A percentile compares a stretch with the other conserved stretches of the same genome.
phyloP scores from a whole-genome alignment of 2,113 vertebrate genomes.

The Amblyopsis rosae region DNA sequence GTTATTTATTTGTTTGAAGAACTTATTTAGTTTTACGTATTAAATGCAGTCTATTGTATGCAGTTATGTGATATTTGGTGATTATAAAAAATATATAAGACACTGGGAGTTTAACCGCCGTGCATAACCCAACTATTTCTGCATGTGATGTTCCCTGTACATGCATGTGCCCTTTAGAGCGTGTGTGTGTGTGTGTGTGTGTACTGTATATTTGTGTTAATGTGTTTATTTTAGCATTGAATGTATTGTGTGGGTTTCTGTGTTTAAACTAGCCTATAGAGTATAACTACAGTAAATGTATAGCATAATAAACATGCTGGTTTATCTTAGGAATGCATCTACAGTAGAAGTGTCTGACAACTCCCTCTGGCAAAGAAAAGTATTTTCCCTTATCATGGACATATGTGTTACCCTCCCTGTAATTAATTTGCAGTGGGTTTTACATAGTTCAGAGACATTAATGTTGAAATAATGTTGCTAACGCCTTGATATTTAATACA shows the following conservation, averaged over 20 bases:
- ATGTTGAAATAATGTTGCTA: no score
- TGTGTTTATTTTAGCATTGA: conserved; percentile 1
- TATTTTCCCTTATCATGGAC: conserved; percentile 7
- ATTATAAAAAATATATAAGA: no score
- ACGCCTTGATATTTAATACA: no score
- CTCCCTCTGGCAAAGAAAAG: conserved; percentile 21
- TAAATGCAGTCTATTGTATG: no score
- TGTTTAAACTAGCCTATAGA: no score
- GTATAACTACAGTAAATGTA: neutral
- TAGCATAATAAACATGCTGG: neutral
- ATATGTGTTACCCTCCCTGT: neutral
- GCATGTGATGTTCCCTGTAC: conserved; percentile 15
- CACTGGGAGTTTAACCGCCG: no score
- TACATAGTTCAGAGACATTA: no score
- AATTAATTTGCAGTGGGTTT: neutral
- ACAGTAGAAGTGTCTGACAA: conserved; percentile 40
- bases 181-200: conserved; percentile 1
- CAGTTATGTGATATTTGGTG: no score
- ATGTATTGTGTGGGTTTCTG: neutral
- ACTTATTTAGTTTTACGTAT: no score
- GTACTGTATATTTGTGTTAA: conserved; percentile 1
- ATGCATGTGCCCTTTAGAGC: neutral
- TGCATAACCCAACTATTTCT: neutral
- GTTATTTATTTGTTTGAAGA: no score
- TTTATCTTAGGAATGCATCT: neutral